phyloP scores from a whole-genome alignment of 1,140 invertebrate species.

The Berghia stephanieae region DNA sequence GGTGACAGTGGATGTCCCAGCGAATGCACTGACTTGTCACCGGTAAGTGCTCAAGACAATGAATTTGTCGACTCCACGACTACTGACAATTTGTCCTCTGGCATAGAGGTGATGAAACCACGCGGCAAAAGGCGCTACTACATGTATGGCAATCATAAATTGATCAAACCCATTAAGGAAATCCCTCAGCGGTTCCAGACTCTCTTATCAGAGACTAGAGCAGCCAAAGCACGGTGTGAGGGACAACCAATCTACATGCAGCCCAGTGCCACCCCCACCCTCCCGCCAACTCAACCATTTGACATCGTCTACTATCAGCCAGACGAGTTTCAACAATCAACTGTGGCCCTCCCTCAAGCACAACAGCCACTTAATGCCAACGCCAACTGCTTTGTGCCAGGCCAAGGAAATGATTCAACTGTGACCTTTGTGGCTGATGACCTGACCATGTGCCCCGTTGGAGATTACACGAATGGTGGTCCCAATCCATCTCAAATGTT shows the following conservation, averaged over 20 bases:
- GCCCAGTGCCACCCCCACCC: conserved; percentile 35
- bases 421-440: conserved; percentile 6
- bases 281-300: conserved; percentile 9
- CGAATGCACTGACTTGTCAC: conserved; percentile 31
- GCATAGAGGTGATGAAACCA: conserved; percentile 24
- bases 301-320: conserved; percentile 34
- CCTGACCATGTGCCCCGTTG: not conserved
- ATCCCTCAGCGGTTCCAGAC: conserved; percentile 58
- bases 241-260: conserved; percentile 60
- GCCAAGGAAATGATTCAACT: conserved; percentile 15
- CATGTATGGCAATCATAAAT: conserved; percentile 59
- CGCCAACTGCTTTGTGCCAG: conserved; percentile 54
- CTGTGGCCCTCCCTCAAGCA: not conserved
- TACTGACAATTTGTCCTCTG: conserved; percentile 22
- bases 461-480: not conserved
- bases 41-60: conserved; percentile 34
- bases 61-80: conserved; percentile 29
- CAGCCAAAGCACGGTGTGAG: conserved; percentile 56
- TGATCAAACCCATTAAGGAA: conserved; percentile 63
- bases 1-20: conserved; percentile 36
- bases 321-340: not conserved
- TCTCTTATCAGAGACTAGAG: conserved; percentile 53
- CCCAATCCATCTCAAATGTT: no score
- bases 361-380: conserved; percentile 43
- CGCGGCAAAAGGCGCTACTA: conserved; percentile 56